Evolutionary conservation across 2,113 vertebrate species (phyloP), one percentile per base, ranked within the genome.

Genomic region (Triplophysa dalaica): DNA sequence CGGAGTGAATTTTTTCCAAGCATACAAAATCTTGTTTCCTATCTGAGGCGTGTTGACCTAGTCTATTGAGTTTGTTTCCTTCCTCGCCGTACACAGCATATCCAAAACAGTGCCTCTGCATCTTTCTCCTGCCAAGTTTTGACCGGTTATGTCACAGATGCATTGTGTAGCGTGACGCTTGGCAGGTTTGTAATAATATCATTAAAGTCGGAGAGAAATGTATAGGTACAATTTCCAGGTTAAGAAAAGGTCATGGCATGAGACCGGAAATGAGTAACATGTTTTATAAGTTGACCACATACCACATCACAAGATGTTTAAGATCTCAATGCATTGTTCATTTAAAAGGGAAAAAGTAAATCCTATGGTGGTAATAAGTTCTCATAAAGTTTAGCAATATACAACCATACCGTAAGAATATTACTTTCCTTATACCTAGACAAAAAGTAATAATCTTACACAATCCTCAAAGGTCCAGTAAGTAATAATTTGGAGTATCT

Each of bases 1-100:
- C 10, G 68, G 81, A 78, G 75, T 54, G 24, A 73, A 77, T 77
- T 72, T 65, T 54, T 21, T 16, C 83, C 78, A 87, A 81, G 88
- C 84, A 85, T 82, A 75, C 52, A 62, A 66, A 79, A 85, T 84
- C 75, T 81, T 77, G 70, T 78, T 85, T 85, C 87, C 84, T 85
- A 84, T 89, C 81, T 81, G 75, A 70, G 75, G 74, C 56, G 61
- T 19, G 68, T 86, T 73, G 60, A 75, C 73, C 73, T 63, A 54
- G 58, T 83, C 82, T 80, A 77, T 33, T 54, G 60, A 70, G 29
- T 66, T 50, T 63, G 26, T 76, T 89, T 87, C 84, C 80, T 87
- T 82, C 84, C 85, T 81, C 75, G 65, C 77, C 60, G 43, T 83
- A 79, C 43, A 66, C 81, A 83, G 58, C 63, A 74, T 24, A 60